Evolutionary conservation across 2,888 invertebrate species (phyloP), one percentile per base, ranked within the genome.

Genomic region (Meta bourneti): DNA sequence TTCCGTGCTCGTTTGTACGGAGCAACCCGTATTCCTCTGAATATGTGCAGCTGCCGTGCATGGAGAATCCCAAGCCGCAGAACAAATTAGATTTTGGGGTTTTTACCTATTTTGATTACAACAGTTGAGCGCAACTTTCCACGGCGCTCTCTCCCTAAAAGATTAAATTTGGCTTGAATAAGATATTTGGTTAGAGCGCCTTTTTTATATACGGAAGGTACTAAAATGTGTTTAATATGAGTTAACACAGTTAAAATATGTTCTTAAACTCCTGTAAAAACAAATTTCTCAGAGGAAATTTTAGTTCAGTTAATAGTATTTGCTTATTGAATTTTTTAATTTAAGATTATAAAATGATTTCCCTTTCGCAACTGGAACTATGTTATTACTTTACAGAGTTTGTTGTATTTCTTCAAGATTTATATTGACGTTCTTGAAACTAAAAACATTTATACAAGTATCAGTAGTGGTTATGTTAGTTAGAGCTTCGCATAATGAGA

Each of bases 21-120:
- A 54, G 34, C 34, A 87, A 86, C 78, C 54, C 49, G 69, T 61
- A 81, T 88, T 88, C 52, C 81, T 72, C 88, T 51, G 61, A 81
- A 75, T 75, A 74, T n/a, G 20, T 80, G 79, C 79, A 79, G 71
- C 79, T 87, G 79, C 54, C 72, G 71, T 80, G 79, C 79, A 71
- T 52, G 34, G 74, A 52, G 61, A 84, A 87, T 78, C 79, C 72
- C 16, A 71, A 72, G 52, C 78, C n/a, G 13, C 71, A 11, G 69
- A 72, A 52, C 75, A 79, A 87, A 87, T 87, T 87, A 87, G 87
- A 78, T 79, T 87, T 69, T 61, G 61, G 61, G 71, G 69, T 79
- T 78, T 83, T 79, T 71, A 70, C 77, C 79, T 52, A 78, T 79
- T 87, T 79, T 87, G 87, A 87, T 87, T 87, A 87, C 71, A 20